Base-by-base conservation (phyloP, 2,888 invertebrate genomes). In the Sepiola atlantica region DNA sequence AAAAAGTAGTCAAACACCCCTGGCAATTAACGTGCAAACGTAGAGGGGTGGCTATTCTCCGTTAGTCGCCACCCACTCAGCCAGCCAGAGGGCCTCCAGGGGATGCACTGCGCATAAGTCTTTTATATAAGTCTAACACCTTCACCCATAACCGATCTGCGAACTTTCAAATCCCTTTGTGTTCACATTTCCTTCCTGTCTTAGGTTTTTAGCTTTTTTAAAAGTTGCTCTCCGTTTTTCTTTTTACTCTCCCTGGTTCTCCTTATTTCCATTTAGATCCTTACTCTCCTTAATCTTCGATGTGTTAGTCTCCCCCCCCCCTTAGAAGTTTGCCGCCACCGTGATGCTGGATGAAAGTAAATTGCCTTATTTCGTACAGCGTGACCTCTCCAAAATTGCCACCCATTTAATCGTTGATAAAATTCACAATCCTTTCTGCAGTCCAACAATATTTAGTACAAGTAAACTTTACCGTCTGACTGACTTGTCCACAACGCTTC, bases 101-200 rank as follows among this genome's bases (percentile, higher is more conserved):
- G 77, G n/a, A 77, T 77, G 14, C 32, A 14, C n/a, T 3, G 77
- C 0, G n/a, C 77, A 77, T 77, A 77, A 77, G 16, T 77, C n/a
- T 77, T 77, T 77, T n/a, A 77, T 77, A 77, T 77, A 77, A n/a
- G n/a, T 77, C n/a, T 77, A n/a, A 77, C 77, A 77, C 77, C 77
- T 77, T 77, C 77, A 77, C 32, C 77, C 16, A 77, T 77, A n/a
- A 32, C 77, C n/a, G 77, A 77, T 24, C 61, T 61, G 61, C 61
- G 61, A 77, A 12, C 18, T 77, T 77, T n/a, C 16, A 77, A 77
- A n/a, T n/a, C 77, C 14, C n/a, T 77, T 77, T 77, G 77, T 77
- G 32, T 77, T 77, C 77, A 32, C 32, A 4, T 77, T n/a, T n/a
- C n/a, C 77, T 77, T n/a, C 77, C 77, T n/a, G 16, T n/a, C n/a